A percentile compares a stretch with the other conserved stretches of the same genome.
Evolutionary conservation across 1,140 invertebrate species (phyloP).

Genomic region (Pseudomyrmex concolor): DNA sequence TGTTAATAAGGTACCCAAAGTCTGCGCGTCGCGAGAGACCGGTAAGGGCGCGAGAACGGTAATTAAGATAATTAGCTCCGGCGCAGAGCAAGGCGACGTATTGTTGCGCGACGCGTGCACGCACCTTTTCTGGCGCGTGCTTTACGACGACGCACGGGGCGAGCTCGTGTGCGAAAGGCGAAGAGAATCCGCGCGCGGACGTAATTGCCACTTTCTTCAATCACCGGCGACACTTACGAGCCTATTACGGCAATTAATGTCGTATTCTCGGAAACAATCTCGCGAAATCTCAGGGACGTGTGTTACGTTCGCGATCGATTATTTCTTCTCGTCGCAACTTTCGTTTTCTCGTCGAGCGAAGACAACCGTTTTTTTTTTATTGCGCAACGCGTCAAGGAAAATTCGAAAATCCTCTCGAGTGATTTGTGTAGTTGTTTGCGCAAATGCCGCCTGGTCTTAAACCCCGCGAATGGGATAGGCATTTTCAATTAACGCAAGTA

Average conservation of each 20-base stretch:
- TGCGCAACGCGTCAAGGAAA: neutral
- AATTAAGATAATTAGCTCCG: conserved; percentile 67
- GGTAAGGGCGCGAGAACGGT: conserved; percentile 5
- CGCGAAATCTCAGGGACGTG: conserved; percentile 45
- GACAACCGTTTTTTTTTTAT: too few relatives aligned
- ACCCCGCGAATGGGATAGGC: neutral
- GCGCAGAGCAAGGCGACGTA: conserved; percentile 16
- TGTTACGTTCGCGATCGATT: conserved; percentile 41
- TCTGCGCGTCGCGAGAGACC: neutral
- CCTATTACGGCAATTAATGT: conserved; percentile 44
- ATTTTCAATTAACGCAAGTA: conserved; percentile 54
- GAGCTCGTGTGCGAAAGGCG: neutral
- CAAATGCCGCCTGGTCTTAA: conserved; percentile 21
- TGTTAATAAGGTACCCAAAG: conserved; percentile 19
- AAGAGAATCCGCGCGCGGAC: conserved; percentile 20
- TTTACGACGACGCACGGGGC: conserved; percentile 5
- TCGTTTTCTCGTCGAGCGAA: neutral
- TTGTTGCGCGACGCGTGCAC: conserved; percentile 51
- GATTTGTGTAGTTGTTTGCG: conserved; percentile 51
- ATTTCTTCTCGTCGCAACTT: neutral
- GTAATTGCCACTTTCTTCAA: conserved; percentile 64
- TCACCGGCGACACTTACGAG: conserved; percentile 21
- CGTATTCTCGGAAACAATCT: neutral
- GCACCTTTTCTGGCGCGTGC: conserved; percentile 47
- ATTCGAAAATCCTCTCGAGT: conserved; percentile 10